Evolutionary conservation across 2,113 vertebrate genomes (phyloP).

Genomic region (Elaphurus davidianus): DNA sequence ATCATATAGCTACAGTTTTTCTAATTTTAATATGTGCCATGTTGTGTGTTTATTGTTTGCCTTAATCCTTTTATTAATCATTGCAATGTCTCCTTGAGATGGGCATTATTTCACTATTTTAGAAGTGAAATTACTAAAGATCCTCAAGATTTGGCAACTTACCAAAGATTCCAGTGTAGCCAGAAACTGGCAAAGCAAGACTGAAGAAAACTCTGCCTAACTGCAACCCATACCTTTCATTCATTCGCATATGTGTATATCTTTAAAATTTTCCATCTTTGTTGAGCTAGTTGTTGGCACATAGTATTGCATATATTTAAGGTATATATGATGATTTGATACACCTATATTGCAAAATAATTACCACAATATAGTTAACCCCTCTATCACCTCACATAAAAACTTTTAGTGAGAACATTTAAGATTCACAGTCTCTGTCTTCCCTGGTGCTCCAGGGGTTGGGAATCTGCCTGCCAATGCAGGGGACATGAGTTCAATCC

Average conservation of each 20-base stretch:
- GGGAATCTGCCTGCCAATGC: neutral
- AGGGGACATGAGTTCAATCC: neutral
- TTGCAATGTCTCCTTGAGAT: neutral
- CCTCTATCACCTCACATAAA: neutral
- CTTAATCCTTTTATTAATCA: neutral
- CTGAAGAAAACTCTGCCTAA: neutral
- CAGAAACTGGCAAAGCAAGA: neutral
- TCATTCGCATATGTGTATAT: neutral
- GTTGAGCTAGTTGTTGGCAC: neutral
- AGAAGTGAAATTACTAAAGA: neutral
- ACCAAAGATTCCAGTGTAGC: neutral
- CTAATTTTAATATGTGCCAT: neutral
- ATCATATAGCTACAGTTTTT: neutral
- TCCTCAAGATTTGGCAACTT: neutral
- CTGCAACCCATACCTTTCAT: neutral
- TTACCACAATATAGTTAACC: neutral
- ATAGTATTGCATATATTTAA: neutral
- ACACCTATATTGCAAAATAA: neutral
- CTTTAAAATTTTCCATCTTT: neutral
- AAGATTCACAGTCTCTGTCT: neutral
- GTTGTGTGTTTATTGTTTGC: neutral
- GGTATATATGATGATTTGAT: neutral
- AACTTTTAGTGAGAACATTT: neutral
- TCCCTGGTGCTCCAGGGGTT: neutral
- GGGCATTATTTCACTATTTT: neutral